Evolutionary conservation across 2,888 invertebrate species (phyloP).

Genomic region (Drosophila niveifrons): DNA sequence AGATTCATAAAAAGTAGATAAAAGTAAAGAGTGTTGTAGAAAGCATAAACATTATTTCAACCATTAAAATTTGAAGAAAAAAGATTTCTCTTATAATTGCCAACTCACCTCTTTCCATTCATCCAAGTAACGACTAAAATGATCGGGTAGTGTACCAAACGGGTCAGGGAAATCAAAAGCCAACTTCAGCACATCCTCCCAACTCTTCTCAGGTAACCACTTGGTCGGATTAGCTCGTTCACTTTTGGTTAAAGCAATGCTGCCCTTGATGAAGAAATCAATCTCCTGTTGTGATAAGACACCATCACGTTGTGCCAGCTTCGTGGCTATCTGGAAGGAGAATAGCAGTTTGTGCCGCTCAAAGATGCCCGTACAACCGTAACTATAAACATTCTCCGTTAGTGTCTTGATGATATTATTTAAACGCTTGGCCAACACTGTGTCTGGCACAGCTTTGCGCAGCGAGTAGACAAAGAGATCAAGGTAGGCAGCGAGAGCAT

Average conservation of each 20-base stretch:
- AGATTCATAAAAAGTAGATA: constrained; percentile 33
- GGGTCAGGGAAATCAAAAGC: constrained; percentile 88
- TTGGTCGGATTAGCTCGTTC: constrained; percentile 88
- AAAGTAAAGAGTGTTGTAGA: constrained; percentile 26
- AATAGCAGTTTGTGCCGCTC: constrained; percentile 95
- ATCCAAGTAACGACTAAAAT: constrained; percentile 86
- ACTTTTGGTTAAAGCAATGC: constrained; percentile 91
- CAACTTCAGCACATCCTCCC: constrained; percentile 94
- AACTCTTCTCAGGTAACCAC: constrained; percentile 91
- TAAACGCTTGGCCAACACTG: constrained; percentile 90
- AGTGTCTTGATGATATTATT: constrained; percentile 93
- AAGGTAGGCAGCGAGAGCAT: constrained; percentile 93
- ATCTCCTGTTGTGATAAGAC: constrained; percentile 89
- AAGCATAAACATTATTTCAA: constrained; percentile 35
- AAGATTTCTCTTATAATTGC: not conserved
- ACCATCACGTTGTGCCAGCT: constrained; percentile 90
- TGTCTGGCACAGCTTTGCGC: constrained; percentile 93
- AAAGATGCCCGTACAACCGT: constrained; percentile 96
- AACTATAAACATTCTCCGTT: constrained; percentile 95
- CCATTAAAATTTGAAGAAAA: constrained; percentile 6
- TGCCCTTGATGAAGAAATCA: constrained; percentile 96
- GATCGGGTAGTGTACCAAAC: constrained; percentile 89
- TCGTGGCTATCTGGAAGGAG: constrained; percentile 96
- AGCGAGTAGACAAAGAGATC: constrained; percentile 94
- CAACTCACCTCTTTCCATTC: constrained; percentile 89